Base-by-base conservation (phyloP, 2,888 invertebrate genomes). In the Nematopogon swammerdamellus region DNA sequence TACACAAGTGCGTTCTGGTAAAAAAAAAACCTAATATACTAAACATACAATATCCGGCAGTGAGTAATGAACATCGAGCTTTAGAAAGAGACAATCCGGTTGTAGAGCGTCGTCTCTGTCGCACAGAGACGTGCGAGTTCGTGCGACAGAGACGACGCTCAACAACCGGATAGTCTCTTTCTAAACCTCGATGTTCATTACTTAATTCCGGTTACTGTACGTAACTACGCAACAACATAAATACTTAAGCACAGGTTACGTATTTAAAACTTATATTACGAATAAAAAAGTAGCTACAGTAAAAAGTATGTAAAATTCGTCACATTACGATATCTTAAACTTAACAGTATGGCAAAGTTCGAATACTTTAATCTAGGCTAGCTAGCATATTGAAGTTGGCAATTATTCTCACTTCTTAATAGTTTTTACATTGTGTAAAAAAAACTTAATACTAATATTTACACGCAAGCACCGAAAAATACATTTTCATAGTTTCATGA, bases 401-500 rank as follows among this genome's bases (percentile, higher is more conserved):
- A 36, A 36, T 14, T n/a, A n/a, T n/a, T 25, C 25, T 25, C 25
- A 25, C 25, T 25, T 25, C 25, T 6, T 8, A 25, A 25, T 25
- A 25, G 36, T 36, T 36, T 36, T 36, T 36, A 67, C 46, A 48
- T 46, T 49, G 65, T n/a, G 75, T 77, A 76, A 72, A 77, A 25
- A 79, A 77, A 77, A 75, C n/a, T 75, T 77, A 76, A 74, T 74
- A 75, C 73, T 45, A 30, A 63, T 65, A 63, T 76, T 73, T 75
- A 65, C 73, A 79, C 74, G 75, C 69, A 73, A 77, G 77, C 79
- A 79, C 77, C 79, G 70, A 69, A 65, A 66, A 68, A 65, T 64
- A 64, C 48, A 50, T 58, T 25, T 25, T n/a, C n/a, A n/a, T 36
- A 36, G 8, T 36, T 36, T 36, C 3, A 3, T 36, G 36, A 36